A percentile compares a stretch with the other conserved stretches of the same genome.
Evolutionary conservation across 2,888 invertebrate genomes (phyloP).

Genomic region (Cosmia pyralina): DNA sequence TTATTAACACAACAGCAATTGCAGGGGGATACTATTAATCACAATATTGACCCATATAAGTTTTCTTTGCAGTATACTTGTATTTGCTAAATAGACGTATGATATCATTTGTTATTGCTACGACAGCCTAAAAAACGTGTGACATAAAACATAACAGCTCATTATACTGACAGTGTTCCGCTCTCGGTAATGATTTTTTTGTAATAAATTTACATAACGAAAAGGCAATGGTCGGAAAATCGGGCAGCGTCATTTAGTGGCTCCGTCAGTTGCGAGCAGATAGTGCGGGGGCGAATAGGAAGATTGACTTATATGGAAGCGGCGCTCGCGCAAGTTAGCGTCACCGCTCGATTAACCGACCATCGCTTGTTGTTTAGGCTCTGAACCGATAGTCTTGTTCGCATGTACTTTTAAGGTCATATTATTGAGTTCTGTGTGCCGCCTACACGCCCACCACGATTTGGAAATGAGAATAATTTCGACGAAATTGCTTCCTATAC

Average conservation of each 20-base stretch:
- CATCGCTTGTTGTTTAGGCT: slow-evolving; percentile 78
- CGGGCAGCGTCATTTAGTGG: slow-evolving; percentile 71
- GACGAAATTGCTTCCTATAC: slow-evolving; percentile 39
- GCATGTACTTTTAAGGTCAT: slow-evolving; percentile 84
- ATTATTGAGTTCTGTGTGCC: slow-evolving; percentile 78
- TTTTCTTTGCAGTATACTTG: neutral
- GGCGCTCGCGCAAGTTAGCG: slow-evolving; percentile 77
- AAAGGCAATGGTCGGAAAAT: slow-evolving; percentile 79
- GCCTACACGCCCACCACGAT: slow-evolving; percentile 71
- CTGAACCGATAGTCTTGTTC: slow-evolving; percentile 77
- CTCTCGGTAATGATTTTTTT: slow-evolving; percentile 60
- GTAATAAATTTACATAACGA: slow-evolving; percentile 74
- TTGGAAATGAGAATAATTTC: slow-evolving; percentile 52
- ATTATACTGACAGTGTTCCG: slow-evolving; percentile 53
- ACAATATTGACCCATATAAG: neutral
- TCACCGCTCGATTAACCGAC: slow-evolving; percentile 84
- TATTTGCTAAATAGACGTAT: slow-evolving; percentile 11
- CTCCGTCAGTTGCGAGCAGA: slow-evolving; percentile 75
- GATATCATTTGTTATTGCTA: slow-evolving; percentile 51
- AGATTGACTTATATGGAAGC: slow-evolving; percentile 85
- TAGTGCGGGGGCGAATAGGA: slow-evolving; percentile 88
- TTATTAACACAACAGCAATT: neutral
- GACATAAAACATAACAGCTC: slow-evolving; percentile 61
- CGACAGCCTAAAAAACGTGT: slow-evolving; percentile 34
- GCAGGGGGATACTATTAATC: neutral